Evolutionary conservation across 2,113 vertebrate species (phyloP).

Genomic region (Sminthopsis crassicaudata): DNA sequence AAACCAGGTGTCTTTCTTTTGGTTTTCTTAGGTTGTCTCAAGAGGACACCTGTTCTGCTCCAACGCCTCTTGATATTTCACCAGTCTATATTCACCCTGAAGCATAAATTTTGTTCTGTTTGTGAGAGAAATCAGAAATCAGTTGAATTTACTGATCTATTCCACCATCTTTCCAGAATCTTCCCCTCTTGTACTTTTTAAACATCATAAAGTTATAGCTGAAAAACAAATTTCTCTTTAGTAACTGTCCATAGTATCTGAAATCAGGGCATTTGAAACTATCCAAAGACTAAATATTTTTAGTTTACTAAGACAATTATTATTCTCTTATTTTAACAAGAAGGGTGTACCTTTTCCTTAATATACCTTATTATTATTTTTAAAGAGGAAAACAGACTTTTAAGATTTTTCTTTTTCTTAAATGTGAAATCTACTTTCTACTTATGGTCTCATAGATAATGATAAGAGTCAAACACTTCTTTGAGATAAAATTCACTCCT

Average conservation of each 20-base stretch:
- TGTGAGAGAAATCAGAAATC: too few species aligned
- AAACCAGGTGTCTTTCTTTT: too few species aligned
- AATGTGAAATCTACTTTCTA: neutral
- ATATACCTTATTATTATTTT: neutral
- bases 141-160: too few species aligned
- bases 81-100: too few species aligned
- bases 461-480: neutral
- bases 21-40: too few species aligned
- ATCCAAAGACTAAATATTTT: neutral
- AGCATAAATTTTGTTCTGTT: too few species aligned
- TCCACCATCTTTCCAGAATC: too few species aligned
- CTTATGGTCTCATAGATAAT: neutral
- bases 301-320: neutral
- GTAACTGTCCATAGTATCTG: neutral
- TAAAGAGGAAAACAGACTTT: neutral
- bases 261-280: neutral
- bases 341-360: neutral
- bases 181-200: too few species aligned
- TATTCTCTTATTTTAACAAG: neutral
- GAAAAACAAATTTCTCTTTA: neutral
- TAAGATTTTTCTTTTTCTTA: neutral
- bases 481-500: too few species aligned
- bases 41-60: too few species aligned
- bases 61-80: too few species aligned
- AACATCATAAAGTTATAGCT: too few species aligned